These are phyloP conservation scores for Ciconia maguari DNA, from an alignment of 2,113 vertebrate genomes.

Conservation along the genomic window DNA sequence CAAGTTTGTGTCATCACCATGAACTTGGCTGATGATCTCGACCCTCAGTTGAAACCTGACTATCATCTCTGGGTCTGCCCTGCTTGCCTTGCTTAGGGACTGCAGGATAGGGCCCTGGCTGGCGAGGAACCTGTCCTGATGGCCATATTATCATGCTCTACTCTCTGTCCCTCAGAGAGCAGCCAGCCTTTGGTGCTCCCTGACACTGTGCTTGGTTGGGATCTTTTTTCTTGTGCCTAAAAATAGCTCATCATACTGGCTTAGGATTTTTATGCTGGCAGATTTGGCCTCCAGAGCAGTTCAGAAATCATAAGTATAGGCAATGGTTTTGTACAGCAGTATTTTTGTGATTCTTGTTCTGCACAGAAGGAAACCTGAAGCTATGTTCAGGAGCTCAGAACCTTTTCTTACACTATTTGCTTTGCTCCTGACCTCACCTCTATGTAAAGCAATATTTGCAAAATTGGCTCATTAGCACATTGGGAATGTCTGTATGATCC, in stretches of 20 bases:
- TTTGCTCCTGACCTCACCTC: not conserved
- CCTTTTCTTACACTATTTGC: not conserved
- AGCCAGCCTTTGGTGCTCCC: not conserved
- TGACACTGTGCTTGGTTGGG: not conserved
- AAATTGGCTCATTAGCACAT: not conserved
- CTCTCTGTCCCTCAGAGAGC: not conserved
- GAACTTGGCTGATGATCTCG: not conserved
- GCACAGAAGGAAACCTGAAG: not conserved
- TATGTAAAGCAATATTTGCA: not conserved
- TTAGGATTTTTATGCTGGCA: not conserved
- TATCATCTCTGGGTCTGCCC: not conserved
- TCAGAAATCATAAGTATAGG: not conserved
- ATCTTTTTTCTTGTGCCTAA: not conserved
- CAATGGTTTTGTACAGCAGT: not conserved
- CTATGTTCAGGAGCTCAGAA: not conserved
- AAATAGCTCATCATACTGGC: not conserved
- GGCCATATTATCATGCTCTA: not conserved
- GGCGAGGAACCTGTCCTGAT: not conserved
- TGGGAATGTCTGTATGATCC: not conserved
- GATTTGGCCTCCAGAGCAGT: not conserved
- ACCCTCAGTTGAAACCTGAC: not conserved
- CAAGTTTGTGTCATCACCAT: not conserved
- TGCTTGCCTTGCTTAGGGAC: not conserved
- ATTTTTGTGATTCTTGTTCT: not conserved
- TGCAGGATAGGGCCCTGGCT: fast-evolving